phyloP scores from a whole-genome alignment of 2,888 invertebrate species.

The Eupithecia centaureata region DNA sequence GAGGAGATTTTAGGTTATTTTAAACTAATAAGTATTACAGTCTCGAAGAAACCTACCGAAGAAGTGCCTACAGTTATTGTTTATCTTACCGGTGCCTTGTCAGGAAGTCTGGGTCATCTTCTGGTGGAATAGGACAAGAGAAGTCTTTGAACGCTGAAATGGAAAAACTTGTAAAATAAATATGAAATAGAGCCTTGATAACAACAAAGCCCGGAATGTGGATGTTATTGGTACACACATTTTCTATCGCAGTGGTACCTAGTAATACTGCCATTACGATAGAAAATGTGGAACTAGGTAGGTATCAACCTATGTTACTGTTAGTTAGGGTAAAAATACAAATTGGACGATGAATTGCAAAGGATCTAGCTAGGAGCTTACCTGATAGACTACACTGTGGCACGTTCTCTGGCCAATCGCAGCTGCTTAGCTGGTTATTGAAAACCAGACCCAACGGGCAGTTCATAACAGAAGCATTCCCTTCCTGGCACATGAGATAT shows the following conservation, averaged over 20 bases:
- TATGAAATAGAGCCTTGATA: not conserved
- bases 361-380: slow-evolving; percentile 34
- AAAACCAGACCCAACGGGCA: slow-evolving; percentile 68
- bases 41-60: not conserved
- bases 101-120: slow-evolving; percentile 46
- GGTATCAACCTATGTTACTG: too few species aligned
- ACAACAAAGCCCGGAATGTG: not conserved
- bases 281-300: too few species aligned
- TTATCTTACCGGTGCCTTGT: slow-evolving; percentile 53
- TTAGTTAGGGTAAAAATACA: not conserved
- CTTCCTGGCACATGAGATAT: slow-evolving; percentile 64
- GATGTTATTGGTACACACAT: not conserved
- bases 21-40: too few species aligned
- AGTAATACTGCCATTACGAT: too few species aligned
- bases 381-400: slow-evolving; percentile 62
- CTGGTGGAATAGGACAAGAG: slow-evolving; percentile 53
- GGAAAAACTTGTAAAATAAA: not conserved
- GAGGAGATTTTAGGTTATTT: not conserved
- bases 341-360: not conserved
- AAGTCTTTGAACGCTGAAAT: slow-evolving; percentile 58
- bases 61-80: not conserved
- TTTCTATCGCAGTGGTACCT: not conserved
- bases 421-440: slow-evolving; percentile 51
- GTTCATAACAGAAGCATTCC: slow-evolving; percentile 58
- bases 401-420: slow-evolving; percentile 70